Base-by-base conservation (phyloP, 2,888 invertebrate species). In the Lochmaea crataegi region DNA sequence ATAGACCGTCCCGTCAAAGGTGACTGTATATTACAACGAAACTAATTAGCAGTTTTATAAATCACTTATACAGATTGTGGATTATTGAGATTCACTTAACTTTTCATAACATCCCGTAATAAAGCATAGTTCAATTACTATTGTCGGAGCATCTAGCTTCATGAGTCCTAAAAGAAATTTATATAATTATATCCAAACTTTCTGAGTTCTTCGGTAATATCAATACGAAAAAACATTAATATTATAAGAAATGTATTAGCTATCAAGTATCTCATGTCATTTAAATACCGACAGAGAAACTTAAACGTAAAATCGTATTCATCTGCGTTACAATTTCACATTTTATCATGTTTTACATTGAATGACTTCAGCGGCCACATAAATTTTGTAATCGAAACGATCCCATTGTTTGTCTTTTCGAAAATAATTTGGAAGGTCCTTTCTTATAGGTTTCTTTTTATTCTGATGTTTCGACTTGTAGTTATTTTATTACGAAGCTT, bases 301-400 rank as follows among this genome's bases (percentile, higher is more conserved):
- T 79, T 77, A 80, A 81, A 80, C 74, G 76, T 80, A 77, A 80
- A 79, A 77, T 74, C 69, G 75, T 72, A 68, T 72, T 74, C 69
- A 63, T 48, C 71, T 65, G 65, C 72, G 74, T 81, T 81, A 80
- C 79, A 82, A 82, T 82, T 83, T 80, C 83, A 81, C 83, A 81
- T 85, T 83, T 84, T 82, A 81, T 84, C 84, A 83, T 84, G 85
- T 84, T 85, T 85, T 84, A 85, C 85, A 85, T 85, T 85, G 84
- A 85, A 85, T 85, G 82, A 84, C 79, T 74, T 73, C 75, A 73
- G 79, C 76, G 78, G 79, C 78, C 79, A 80, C 82, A 84, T 85
- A 85, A 85, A 85, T 85, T 82, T 74, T 68, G 60, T 72, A 64
- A 70, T 70, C 70, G 70, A 65, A 70, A 70, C 57, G 64, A 42